phyloP scores from a whole-genome alignment of 2,888 invertebrate species.

The Oscheius sp. region DNA sequence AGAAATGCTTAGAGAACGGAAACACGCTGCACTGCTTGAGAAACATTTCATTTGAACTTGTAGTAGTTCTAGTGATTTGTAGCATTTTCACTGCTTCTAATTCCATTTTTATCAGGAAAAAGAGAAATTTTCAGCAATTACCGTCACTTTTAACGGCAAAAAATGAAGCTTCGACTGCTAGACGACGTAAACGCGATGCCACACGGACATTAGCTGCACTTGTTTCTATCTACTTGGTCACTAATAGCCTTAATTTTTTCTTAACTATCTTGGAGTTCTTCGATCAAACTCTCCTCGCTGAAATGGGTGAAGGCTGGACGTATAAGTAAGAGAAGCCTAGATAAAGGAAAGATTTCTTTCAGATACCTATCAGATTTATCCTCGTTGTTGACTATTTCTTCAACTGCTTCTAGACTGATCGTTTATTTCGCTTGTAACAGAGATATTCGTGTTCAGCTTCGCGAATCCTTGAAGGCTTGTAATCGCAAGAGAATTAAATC shows the following conservation, averaged over 20 bases:
- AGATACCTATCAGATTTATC: slow-evolving; percentile 57
- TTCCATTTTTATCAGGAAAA: too few species aligned
- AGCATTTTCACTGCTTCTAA: too few species aligned
- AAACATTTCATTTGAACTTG: not conserved
- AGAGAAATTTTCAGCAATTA: slow-evolving; percentile 16
- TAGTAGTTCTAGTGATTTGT: too few species aligned
- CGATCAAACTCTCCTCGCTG: slow-evolving; percentile 39
- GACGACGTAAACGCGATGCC: slow-evolving; percentile 48
- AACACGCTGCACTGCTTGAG: not conserved
- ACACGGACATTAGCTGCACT: slow-evolving; percentile 52
- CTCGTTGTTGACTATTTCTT: slow-evolving; percentile 52
- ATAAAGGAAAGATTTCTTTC: not conserved
- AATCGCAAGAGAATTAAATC: not conserved
- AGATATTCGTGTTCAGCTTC: slow-evolving; percentile 43
- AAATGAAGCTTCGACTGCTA: slow-evolving; percentile 38
- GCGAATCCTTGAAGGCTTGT: slow-evolving; percentile 18
- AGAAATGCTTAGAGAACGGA: not conserved
- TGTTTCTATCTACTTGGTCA: slow-evolving; percentile 53
- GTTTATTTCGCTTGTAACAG: slow-evolving; percentile 53
- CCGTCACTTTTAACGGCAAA: slow-evolving; percentile 28
- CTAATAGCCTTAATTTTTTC: slow-evolving; percentile 52
- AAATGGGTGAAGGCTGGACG: slow-evolving; percentile 45
- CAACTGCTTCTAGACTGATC: slow-evolving; percentile 52
- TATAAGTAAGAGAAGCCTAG: slow-evolving; percentile 37
- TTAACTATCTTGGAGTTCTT: slow-evolving; percentile 55